These are phyloP conservation scores for Phlogophora meticulosa DNA, from an alignment of 2,888 invertebrate species.

Conservation along the genomic window DNA sequence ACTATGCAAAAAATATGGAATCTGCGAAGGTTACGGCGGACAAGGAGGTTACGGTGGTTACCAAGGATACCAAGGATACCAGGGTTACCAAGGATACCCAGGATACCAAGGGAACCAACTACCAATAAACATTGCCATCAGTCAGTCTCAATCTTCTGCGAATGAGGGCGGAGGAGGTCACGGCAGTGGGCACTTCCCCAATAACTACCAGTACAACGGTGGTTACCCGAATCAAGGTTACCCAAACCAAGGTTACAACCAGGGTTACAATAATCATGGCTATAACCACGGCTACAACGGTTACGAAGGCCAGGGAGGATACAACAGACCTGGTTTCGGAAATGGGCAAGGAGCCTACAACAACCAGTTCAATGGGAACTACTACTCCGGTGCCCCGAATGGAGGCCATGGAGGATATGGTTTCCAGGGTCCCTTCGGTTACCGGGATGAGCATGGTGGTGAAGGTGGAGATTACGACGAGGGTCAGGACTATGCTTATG, in stretches of 20 bases:
- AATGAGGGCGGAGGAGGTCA: constrained; percentile 82
- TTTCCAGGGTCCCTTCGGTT: constrained; percentile 75
- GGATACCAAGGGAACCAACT: constrained; percentile 73
- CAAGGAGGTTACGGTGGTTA: constrained; percentile 65
- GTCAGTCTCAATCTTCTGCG: constrained; percentile 86
- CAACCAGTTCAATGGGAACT: constrained; percentile 86
- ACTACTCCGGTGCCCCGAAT: constrained; percentile 71
- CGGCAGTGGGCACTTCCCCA: constrained; percentile 76
- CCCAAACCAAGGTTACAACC: constrained; percentile 58
- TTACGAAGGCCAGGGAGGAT: constrained; percentile 24
- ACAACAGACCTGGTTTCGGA: constrained; percentile 73
- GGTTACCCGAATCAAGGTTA: constrained; percentile 74
- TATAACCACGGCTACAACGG: constrained; percentile 34
- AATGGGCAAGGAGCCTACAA: constrained; percentile 81
- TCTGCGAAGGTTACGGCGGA: constrained; percentile 72
- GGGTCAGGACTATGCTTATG: constrained; percentile 65
- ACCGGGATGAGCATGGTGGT: constrained; percentile 68
- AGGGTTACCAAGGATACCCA: constrained; percentile 61
- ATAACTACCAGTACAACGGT: constrained; percentile 78
- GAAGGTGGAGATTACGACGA: constrained; percentile 70
- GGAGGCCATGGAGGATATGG: constrained; percentile 78
- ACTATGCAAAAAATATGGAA: constrained; percentile 78
- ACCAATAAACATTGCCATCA: constrained; percentile 86
- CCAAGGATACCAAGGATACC: constrained; percentile 64
- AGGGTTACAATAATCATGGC: constrained; percentile 32